Conservation (phyloP, 2,888 invertebrate species). For the Amphipoea lucens region DNA sequence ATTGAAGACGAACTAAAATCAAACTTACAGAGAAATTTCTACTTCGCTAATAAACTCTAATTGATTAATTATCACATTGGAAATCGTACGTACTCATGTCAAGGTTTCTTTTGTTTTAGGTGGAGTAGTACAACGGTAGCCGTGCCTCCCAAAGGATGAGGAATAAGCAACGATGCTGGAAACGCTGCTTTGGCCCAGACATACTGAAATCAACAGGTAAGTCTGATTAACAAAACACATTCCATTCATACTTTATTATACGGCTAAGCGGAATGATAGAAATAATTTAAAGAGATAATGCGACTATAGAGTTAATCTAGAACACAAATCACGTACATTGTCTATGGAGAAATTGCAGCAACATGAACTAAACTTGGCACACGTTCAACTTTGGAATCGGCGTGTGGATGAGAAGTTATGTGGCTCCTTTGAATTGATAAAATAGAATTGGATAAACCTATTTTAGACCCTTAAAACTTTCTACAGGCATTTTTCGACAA, state of each 20-base stretch:
- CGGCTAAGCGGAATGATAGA: constrained; percentile 34
- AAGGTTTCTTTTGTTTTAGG: constrained; percentile 78
- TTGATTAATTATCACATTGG: constrained; percentile 67
- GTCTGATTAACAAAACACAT: constrained; percentile 49
- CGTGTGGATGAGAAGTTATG: constrained; percentile 43
- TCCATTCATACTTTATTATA: constrained; percentile 47
- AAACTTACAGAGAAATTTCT: constrained; percentile 73
- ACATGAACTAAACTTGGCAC: constrained; percentile 57
- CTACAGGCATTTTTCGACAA: neutral
- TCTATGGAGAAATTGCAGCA: constrained; percentile 55
- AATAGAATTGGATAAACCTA: neutral
- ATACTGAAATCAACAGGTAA: constrained; percentile 85
- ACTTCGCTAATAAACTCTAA: constrained; percentile 79
- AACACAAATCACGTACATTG: constrained; percentile 56
- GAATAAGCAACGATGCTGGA: constrained; percentile 86
- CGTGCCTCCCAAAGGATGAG: constrained; percentile 88
- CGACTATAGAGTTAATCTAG: constrained; percentile 37
- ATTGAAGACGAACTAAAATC: constrained; percentile 75
- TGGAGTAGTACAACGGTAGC: constrained; percentile 72
- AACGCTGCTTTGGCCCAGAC: constrained; percentile 83
- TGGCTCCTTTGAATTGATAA: constrained; percentile 15
- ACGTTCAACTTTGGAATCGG: constrained; percentile 51
- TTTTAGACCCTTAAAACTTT: neutral
- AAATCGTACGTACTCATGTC: constrained; percentile 45
- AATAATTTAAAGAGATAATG: constrained; percentile 60